These are phyloP conservation scores for Ceratina australensis DNA, from an alignment of 1,140 invertebrate genomes.

Conservation along the genomic window DNA sequence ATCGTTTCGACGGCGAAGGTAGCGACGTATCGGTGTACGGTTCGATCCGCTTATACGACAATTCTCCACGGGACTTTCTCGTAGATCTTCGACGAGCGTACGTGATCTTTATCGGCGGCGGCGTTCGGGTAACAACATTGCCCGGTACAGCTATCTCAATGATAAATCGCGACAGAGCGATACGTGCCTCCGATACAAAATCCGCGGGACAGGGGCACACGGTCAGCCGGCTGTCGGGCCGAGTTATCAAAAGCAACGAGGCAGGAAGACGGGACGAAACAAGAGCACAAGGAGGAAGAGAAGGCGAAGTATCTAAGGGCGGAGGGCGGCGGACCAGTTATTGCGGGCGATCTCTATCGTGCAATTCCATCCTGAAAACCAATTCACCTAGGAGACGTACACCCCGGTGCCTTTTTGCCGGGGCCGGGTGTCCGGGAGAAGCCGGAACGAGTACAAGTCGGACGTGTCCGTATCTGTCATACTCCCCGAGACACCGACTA, in stretches of 20 bases:
- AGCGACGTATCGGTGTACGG: background rate
- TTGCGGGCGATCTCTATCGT: slow-evolving; percentile 56
- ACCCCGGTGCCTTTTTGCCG: slow-evolving; percentile 2
- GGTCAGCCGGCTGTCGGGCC: slow-evolving; percentile 38
- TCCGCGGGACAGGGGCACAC: slow-evolving; percentile 6
- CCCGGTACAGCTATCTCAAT: slow-evolving; percentile 43
- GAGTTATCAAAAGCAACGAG: slow-evolving; percentile 58
- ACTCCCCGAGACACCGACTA: too few relatives aligned
- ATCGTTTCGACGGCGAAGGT: background rate
- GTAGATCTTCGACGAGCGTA: slow-evolving; percentile 28
- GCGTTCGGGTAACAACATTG: slow-evolving; percentile 21
- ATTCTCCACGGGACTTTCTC: slow-evolving; percentile 25
- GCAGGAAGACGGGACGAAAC: slow-evolving; percentile 5
- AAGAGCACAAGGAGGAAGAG: background rate
- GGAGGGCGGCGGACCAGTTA: slow-evolving; percentile 40
- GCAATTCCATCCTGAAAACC: slow-evolving; percentile 51
- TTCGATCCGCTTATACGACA: slow-evolving; percentile 16
- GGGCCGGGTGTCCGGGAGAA: background rate
- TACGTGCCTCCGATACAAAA: slow-evolving; percentile 50
- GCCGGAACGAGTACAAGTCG: background rate
- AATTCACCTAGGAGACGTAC: slow-evolving; percentile 43
- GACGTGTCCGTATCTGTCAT: too few relatives aligned
- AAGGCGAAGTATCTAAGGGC: background rate
- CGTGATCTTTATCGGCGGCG: slow-evolving; percentile 38
- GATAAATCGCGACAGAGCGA: slow-evolving; percentile 63